Evolutionary conservation across 2,797 vertebrate genomes (phyloP).

Genomic region (Notoglanidium macrostoma): DNA sequence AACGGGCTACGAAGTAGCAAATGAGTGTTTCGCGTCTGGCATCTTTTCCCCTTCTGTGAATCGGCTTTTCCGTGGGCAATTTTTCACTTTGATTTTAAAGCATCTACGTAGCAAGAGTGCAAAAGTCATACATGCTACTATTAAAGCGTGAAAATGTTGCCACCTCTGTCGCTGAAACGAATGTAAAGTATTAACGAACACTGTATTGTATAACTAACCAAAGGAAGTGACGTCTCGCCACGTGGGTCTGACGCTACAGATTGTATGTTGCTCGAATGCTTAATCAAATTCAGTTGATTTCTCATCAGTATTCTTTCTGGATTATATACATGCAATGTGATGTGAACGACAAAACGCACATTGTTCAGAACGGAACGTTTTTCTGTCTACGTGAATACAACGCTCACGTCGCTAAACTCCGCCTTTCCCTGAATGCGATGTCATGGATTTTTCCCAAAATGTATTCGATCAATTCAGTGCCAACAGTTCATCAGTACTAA

Average conservation of each 20-base stretch:
- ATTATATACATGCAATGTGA: neutral
- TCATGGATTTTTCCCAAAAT: neutral
- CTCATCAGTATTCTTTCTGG: neutral
- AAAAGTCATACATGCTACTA: neutral
- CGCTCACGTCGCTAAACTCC: neutral
- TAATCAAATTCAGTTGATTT: neutral
- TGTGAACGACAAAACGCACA: neutral
- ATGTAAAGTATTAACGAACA: neutral
- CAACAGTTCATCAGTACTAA: neutral
- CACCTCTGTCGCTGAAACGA: neutral
- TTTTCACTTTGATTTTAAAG: neutral
- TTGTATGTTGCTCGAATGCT: neutral
- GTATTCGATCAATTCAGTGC: neutral
- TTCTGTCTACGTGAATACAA: neutral
- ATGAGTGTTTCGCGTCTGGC: neutral
- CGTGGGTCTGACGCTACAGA: neutral
- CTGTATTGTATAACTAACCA: constrained; percentile 14
- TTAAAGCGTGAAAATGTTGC: neutral
- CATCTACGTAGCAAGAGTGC: too few species aligned
- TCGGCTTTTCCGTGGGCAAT: neutral
- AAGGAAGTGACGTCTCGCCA: neutral
- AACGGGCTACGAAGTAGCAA: neutral
- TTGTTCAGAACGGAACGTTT: neutral
- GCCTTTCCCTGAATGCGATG: neutral
- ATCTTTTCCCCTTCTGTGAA: neutral